Percentiles rank a stretch among this genome's conserved stretches.
These are phyloP conservation scores for Argyra leucocephala DNA, from an alignment of 2,888 invertebrate genomes.

Conservation along the genomic window DNA sequence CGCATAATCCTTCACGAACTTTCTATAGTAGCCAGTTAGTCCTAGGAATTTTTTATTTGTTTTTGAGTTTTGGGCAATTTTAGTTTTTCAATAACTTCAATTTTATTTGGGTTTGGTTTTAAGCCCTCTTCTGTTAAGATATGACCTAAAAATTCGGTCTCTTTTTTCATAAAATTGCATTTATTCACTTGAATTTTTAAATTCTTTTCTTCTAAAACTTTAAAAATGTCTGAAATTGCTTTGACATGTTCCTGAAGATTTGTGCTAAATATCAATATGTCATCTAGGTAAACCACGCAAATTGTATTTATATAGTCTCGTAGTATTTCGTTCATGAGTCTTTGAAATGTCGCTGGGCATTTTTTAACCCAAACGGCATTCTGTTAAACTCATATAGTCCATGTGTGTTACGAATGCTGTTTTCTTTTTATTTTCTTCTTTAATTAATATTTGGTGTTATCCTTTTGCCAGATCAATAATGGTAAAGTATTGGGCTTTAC, in stretches of 20 bases:
- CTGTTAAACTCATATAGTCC: conserved; percentile 20
- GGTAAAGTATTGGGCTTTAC: too few species aligned
- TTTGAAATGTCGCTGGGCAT: conserved; percentile 18
- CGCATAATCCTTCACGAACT: conserved; percentile 18
- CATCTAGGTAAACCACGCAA: conserved; percentile 22
- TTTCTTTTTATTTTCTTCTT: conserved; percentile 19
- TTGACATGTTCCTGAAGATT: conserved; percentile 16
- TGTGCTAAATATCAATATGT: conserved; percentile 19
- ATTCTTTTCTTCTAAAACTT: conserved; percentile 14
- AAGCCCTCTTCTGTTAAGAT: conserved; percentile 17
- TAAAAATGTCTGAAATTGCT: conserved; percentile 16
- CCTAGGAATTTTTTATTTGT: conserved; percentile 22
- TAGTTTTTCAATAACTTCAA: conserved; percentile 13
- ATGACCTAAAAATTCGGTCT: conserved; percentile 18
- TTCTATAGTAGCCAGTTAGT: conserved; percentile 20
- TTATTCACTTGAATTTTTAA: conserved; percentile 18
- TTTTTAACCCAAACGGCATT: conserved; percentile 20
- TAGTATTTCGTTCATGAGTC: conserved; percentile 17
- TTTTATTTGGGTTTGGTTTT: conserved; percentile 17
- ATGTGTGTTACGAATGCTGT: conserved; percentile 20
- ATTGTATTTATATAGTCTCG: conserved; percentile 18
- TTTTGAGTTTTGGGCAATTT: conserved; percentile 19
- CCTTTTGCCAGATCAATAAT: conserved; percentile 17
- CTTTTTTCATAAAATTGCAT: conserved; percentile 15
- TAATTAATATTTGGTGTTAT: conserved; percentile 16